Base-by-base conservation (phyloP, 2,113 vertebrate species). In the Otis tarda region DNA sequence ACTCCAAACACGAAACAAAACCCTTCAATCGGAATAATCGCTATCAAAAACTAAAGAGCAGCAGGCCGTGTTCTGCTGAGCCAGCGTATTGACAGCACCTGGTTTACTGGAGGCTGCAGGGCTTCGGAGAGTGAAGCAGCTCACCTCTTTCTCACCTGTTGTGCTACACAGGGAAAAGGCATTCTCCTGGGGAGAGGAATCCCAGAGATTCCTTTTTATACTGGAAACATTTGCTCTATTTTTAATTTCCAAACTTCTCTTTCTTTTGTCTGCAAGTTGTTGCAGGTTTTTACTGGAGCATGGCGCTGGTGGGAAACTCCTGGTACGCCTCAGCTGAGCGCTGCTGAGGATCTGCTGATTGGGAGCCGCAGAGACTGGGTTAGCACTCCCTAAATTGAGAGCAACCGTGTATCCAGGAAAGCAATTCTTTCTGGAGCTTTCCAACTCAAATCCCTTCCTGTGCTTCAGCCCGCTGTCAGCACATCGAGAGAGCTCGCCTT, bases 1-100 rank as follows among this genome's bases (percentile, higher is more conserved):
- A 7, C 31, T 33, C 64, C 0, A 0, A 89, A 47, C 35, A 30
- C 3, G 6, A 57, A 79, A 30, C 23, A 12, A 67, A 57, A 3
- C 6, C 47, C 47, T 20, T 97, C 91, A 98, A 45, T 97, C 97
- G 3, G 97, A 97, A 89, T 96, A 97, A 84, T 98, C 98, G 14
- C 98, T 98, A 16, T 98, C 98, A 77, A 98, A 97, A 85, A 97
- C 76, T 20, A 98, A 74, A 73, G 97, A 84, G 37, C 94, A 97
- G 24, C 89, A 73, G 41, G 74, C 81, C 0, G 7, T 49, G 2
- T 75, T 95, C 73, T 96, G 92, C 69, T 82, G 81, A 57, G 43
- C 23, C 61, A 96, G 78, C 0, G 0, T 19, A 16, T 16, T 30
- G 28, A 11, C 33, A 45, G 84, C 53, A 76, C 4, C 5, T 7